A percentile compares a stretch with the other conserved stretches of the same genome.
Evolutionary conservation across 2,113 vertebrate genomes (phyloP).

Genomic region (Nasalis larvatus): DNA sequence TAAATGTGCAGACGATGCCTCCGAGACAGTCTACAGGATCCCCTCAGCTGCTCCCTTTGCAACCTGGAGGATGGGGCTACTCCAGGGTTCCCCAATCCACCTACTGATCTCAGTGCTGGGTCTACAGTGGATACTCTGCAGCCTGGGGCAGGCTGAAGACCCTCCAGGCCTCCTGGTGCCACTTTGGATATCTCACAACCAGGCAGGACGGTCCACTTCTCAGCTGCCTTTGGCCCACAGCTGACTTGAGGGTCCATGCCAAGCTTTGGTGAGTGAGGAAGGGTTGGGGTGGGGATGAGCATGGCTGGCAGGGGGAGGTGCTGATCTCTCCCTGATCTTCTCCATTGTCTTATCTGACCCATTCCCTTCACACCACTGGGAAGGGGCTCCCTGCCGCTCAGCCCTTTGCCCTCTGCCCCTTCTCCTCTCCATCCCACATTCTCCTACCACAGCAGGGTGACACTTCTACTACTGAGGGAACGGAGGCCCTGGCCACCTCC

Average conservation of each 20-base stretch:
- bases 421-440: not conserved
- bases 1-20: not conserved
- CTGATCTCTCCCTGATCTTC: not conserved
- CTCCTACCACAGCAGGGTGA: fast-evolving
- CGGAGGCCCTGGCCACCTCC: not conserved
- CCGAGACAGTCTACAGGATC: fast-evolving
- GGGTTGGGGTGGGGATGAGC: not conserved
- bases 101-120: not conserved
- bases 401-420: not conserved
- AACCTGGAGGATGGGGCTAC: not conserved
- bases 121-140: not conserved
- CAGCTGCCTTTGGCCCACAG: not conserved
- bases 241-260: not conserved
- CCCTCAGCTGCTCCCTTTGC: not conserved
- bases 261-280: not conserved
- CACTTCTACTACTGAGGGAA: not conserved
- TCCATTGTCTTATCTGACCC: not conserved
- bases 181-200: not conserved
- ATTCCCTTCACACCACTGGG: fast-evolving
- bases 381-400: not conserved
- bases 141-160: not conserved
- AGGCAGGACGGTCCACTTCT: not conserved
- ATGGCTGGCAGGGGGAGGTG: not conserved
- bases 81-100: not conserved
- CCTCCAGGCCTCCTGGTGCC: not conserved